Percentiles rank a stretch among this genome's conserved stretches.
Conservation (phyloP, 1,140 invertebrate species). For the Scaptodrosophila lebanonensis region DNA sequence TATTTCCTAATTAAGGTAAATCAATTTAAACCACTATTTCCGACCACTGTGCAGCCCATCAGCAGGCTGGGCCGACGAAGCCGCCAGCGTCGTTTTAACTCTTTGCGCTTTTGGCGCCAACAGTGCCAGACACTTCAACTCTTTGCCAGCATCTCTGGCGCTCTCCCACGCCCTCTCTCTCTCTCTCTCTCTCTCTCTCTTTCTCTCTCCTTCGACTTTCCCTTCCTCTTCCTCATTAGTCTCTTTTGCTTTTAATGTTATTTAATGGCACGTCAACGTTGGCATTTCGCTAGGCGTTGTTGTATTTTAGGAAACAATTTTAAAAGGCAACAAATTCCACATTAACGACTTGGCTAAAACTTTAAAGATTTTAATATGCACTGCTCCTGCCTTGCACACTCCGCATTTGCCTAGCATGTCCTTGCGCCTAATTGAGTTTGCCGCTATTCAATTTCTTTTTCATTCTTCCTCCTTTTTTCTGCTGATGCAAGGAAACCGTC, state of each 20-base stretch:
- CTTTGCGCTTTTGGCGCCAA: too few relatives aligned
- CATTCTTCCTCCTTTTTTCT: neutral
- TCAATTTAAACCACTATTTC: too few relatives aligned
- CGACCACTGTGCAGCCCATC: too few relatives aligned
- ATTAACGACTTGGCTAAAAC: conserved; percentile 37
- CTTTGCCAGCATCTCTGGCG: conserved; percentile 15
- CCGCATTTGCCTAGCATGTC: neutral
- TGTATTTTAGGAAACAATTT: neutral
- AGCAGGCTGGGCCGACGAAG: too few relatives aligned
- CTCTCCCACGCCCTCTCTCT: conserved; percentile 3
- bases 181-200: neutral
- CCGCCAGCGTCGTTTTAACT: conserved; percentile 22
- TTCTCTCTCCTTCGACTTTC: neutral
- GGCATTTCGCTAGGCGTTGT: neutral
- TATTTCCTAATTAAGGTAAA: too few relatives aligned
- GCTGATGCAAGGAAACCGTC: conserved; percentile 23
- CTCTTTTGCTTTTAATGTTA: neutral
- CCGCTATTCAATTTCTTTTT: conserved; percentile 2
- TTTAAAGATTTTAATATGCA: conserved; percentile 40
- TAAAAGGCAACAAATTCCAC: neutral
- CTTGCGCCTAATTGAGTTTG: conserved; percentile 66
- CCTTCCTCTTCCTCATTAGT: neutral
- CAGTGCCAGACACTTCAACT: neutral
- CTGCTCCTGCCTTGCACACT: neutral
- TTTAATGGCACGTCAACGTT: conserved; percentile 9